Percentiles rank a stretch among this genome's conserved stretches.
These are phyloP conservation scores for Drosophila flavopinicola DNA, from an alignment of 2,888 invertebrate species.

Conservation along the genomic window DNA sequence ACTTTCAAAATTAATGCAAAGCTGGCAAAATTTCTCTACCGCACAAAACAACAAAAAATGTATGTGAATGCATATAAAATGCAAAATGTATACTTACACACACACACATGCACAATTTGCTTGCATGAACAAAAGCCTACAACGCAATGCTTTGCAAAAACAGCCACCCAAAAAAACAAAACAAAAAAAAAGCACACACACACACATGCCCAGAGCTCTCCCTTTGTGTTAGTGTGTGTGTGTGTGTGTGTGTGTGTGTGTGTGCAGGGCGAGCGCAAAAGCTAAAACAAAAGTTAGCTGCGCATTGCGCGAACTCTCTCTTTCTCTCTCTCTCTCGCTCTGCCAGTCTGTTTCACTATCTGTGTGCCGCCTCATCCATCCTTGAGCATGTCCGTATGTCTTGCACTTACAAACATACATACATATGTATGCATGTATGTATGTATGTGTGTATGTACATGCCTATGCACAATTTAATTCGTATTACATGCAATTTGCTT, in stretches of 20 bases:
- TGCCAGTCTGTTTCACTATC: not conserved
- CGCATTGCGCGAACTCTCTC: slow-evolving; percentile 39
- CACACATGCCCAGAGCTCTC: too few relatives aligned
- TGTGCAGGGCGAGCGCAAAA: slow-evolving; percentile 21
- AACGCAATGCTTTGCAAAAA: slow-evolving; percentile 35
- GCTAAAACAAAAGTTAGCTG: slow-evolving; percentile 60
- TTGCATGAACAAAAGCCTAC: slow-evolving; percentile 59
- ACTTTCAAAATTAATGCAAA: slow-evolving; percentile 36
- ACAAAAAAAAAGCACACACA: slow-evolving; percentile 5
- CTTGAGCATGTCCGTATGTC: not conserved
- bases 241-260: slow-evolving; percentile 1
- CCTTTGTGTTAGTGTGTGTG: slow-evolving; percentile 12
- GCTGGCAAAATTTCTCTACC: slow-evolving; percentile 34
- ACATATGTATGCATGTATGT: slow-evolving; percentile 2
- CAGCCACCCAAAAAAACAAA: slow-evolving; percentile 15
- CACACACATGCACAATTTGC: slow-evolving; percentile 31
- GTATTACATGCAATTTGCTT: slow-evolving; percentile 64
- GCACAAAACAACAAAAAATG: slow-evolving; percentile 26
- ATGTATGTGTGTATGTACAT: slow-evolving; percentile 10
- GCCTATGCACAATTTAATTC: slow-evolving; percentile 56
- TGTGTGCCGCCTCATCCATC: slow-evolving; percentile 16
- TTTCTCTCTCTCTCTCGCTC: slow-evolving; percentile 3
- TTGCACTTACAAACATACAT: too few relatives aligned
- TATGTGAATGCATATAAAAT: slow-evolving; percentile 8
- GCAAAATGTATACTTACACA: not conserved